Percentiles rank a stretch among this genome's conserved stretches.
phyloP scores from a whole-genome alignment of 2,888 invertebrate species.

The Ectemnius lituratus region DNA sequence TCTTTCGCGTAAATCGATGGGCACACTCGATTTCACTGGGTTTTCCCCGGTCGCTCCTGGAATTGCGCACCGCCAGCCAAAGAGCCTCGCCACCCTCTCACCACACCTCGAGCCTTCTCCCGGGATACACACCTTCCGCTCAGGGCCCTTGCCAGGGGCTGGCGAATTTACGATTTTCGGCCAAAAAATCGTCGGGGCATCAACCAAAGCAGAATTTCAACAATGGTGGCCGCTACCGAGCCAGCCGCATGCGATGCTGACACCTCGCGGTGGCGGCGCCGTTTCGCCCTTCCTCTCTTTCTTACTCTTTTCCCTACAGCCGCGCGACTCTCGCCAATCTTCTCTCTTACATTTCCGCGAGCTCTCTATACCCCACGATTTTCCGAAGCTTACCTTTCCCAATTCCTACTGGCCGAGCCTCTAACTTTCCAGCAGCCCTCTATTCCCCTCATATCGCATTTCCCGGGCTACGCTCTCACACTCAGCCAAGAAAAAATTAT shows the following conservation, averaged over 20 bases:
- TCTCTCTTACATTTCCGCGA: constrained; percentile 1
- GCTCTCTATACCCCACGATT: neutral
- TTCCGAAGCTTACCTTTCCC: neutral
- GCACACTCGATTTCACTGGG: constrained; percentile 69
- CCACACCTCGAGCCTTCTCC: constrained; percentile 31
- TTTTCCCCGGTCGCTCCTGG: constrained; percentile 43
- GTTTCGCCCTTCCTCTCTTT: constrained; percentile 37
- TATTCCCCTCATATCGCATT: neutral
- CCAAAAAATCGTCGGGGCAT: constrained; percentile 72
- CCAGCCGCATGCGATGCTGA: constrained; percentile 64
- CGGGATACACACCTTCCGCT: constrained; percentile 69
- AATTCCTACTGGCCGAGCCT: neutral
- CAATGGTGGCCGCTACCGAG: constrained; percentile 74
- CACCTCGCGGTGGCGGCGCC: constrained; percentile 71
- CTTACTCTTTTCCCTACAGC: constrained; percentile 14
- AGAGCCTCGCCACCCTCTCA: constrained; percentile 27
- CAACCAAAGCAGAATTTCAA: constrained; percentile 76
- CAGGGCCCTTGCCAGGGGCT: constrained; percentile 64
- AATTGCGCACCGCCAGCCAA: constrained; percentile 30
- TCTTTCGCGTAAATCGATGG: constrained; percentile 69
- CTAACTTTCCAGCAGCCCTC: neutral
- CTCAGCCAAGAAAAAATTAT: no score
- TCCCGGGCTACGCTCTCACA: no score
- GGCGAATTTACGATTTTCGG: constrained; percentile 69
- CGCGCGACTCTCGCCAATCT: constrained; percentile 3